A percentile compares a stretch with the other conserved stretches of the same genome.
Conservation (phyloP, 2,797 vertebrate species). For the Sebastes cheni region DNA sequence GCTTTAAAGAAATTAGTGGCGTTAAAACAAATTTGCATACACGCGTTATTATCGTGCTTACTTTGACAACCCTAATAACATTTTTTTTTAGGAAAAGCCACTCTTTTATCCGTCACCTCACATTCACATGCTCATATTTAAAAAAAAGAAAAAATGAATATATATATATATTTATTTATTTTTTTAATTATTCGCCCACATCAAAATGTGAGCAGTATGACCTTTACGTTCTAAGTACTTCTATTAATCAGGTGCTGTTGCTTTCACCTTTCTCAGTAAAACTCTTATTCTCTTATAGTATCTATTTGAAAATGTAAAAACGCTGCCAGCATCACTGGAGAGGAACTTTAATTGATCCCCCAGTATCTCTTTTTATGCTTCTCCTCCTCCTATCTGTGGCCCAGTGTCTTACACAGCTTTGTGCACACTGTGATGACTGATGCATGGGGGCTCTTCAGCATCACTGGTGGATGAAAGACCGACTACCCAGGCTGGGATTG, state of each 20-base stretch:
- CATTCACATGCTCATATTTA: too few species aligned
- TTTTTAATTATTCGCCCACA: too few species aligned
- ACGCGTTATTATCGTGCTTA: too few species aligned
- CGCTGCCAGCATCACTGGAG: neutral
- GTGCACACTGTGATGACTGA: neutral
- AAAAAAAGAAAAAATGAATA: too few species aligned
- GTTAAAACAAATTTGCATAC: too few species aligned
- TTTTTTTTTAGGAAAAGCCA: too few species aligned
- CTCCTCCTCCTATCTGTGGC: neutral
- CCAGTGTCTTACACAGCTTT: neutral
- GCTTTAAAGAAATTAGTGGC: too few species aligned
- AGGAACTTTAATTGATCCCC: constrained; percentile 9
- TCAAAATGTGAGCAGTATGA: neutral
- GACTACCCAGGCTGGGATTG: constrained; percentile 6
- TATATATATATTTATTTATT: too few species aligned
- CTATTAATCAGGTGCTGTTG: neutral
- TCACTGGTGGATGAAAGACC: constrained; percentile 12
- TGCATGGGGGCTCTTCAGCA: neutral
- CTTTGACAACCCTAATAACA: too few species aligned
- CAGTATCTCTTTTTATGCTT: neutral
- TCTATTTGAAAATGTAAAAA: neutral
- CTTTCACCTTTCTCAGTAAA: neutral
- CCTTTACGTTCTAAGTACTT: neutral
- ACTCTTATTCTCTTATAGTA: neutral
- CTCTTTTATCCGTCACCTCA: too few species aligned